These are phyloP conservation scores for Pandion haliaetus DNA, from an alignment of 2,113 vertebrate species.

Conservation along the genomic window DNA sequence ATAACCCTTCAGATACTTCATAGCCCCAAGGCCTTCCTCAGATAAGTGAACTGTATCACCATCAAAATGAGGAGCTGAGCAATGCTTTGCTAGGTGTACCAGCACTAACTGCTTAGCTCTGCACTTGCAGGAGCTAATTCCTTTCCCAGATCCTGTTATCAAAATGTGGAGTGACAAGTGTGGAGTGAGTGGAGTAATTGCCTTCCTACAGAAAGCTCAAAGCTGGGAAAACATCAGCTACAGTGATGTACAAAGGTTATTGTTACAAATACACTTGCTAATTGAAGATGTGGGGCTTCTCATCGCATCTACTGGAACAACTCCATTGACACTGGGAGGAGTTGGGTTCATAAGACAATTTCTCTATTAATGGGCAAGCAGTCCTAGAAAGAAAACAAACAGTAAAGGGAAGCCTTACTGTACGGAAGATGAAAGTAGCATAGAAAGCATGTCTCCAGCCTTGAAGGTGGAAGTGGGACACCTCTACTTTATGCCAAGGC, in stretches of 20 bases:
- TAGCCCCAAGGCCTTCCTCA: background rate
- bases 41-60: background rate
- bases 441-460: background rate
- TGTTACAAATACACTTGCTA: background rate
- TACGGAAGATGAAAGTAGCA: background rate
- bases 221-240: background rate
- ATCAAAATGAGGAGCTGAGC: background rate
- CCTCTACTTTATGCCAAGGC: background rate
- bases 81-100: background rate
- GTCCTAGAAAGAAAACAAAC: background rate
- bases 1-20: background rate
- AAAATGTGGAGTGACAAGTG: background rate
- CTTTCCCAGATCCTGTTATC: background rate
- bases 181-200: background rate
- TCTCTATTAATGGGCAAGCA: background rate
- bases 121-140: background rate
- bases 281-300: background rate
- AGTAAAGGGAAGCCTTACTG: background rate
- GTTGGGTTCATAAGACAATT: background rate
- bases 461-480: background rate
- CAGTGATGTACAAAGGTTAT: background rate
- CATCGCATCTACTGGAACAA: background rate
- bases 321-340: background rate
- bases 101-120: background rate
- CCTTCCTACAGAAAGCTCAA: background rate